These are phyloP conservation scores for Psammodynastes pulverulentus DNA, from an alignment of 2,113 vertebrate genomes.

Conservation along the genomic window DNA sequence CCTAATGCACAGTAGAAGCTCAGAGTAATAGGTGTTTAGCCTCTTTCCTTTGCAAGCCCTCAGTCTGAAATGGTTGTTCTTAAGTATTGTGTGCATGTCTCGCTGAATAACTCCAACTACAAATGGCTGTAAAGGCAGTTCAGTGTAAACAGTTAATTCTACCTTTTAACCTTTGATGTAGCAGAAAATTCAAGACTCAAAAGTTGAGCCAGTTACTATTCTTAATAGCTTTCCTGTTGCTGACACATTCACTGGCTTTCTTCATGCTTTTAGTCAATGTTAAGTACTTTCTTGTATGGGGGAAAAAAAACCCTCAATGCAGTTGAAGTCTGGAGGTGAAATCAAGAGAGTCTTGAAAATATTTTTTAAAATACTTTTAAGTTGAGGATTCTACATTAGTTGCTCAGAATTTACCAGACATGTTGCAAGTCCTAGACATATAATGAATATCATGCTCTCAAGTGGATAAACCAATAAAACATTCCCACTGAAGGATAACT, in stretches of 20 bases:
- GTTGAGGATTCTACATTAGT: not conserved
- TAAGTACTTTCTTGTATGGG: not conserved
- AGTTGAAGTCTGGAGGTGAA: not conserved
- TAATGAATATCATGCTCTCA: not conserved
- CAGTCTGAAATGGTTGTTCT: not conserved
- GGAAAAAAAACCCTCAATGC: not conserved
- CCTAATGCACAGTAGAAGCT: not conserved
- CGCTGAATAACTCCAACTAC: not conserved
- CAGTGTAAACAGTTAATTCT: not conserved
- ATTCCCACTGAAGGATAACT: too few relatives aligned
- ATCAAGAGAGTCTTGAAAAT: not conserved
- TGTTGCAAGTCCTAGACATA: too few relatives aligned
- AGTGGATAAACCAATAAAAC: too few relatives aligned
- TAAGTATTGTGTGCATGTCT: not conserved
- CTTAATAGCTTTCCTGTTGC: not conserved
- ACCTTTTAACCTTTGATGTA: not conserved
- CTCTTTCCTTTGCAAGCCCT: not conserved
- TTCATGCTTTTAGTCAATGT: conserved; percentile 2
- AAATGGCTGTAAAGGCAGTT: not conserved
- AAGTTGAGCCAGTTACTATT: not conserved
- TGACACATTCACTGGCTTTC: not conserved
- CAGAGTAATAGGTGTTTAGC: not conserved
- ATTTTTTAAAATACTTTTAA: not conserved
- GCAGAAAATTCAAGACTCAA: not conserved
- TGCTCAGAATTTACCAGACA: not conserved